Evolutionary conservation across 2,888 invertebrate species (phyloP), one percentile per base, ranked within the genome.

Genomic region (Netelia inedita): DNA sequence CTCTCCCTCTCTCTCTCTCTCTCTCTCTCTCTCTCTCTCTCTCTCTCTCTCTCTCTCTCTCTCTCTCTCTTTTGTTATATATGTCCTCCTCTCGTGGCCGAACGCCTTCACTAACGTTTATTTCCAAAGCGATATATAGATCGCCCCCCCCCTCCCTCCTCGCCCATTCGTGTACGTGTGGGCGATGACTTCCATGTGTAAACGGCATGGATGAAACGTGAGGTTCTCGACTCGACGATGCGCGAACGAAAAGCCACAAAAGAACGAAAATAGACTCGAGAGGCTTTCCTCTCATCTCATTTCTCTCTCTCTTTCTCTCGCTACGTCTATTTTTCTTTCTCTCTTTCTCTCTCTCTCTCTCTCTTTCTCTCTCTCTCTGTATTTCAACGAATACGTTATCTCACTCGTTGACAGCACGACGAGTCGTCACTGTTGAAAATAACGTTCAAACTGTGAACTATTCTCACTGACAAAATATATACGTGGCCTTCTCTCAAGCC

Each of bases 381-480:
- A 74, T 79, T 69, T 65, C 46, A 59, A 74, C 61, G 41, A 63
- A 16, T 57, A 72, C 55, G 66, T 81, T 74, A 50, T 71, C 66
- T 57, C 65, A 35, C 81, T 81, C 85, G 85, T 82, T 82, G 85
- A 85, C 85, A 82, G 74, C 59, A 35, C 55, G 71, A 71, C 82
- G 71, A 74, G 78, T 82, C 85, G 71, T 75, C 83, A 69, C 73
- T 57, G 82, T 82, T 76, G 82, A 82, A 86, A 84, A 86, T 84
- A 86, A 83, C 75, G 68, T 76, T 83, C 69, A 73, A 65, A 79
- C 71, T 68, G 53, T 16, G 59, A 86, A 55, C 55, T 35, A 74
- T 57, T 43, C 59, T 66, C 66, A 59, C 28, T 68, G 65, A 66
- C 41, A 55, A 43, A 57, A 11, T 76, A 43, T 35, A 21, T 75